Base-by-base conservation (phyloP, 2,113 vertebrate species). In the Hypocryptadius cinnamomeus region DNA sequence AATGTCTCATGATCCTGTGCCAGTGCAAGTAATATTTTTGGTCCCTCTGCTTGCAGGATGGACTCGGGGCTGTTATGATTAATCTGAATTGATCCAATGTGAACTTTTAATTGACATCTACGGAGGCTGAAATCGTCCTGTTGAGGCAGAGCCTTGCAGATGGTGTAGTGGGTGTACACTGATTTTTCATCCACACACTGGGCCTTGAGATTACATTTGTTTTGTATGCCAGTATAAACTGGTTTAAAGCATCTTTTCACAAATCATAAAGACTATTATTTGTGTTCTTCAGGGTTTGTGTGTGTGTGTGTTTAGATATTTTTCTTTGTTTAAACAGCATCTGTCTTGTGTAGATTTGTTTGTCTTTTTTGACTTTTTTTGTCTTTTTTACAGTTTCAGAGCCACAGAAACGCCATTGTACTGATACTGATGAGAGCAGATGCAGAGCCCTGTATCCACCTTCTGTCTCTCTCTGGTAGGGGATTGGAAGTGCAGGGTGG, bases 21-120 rank as follows among this genome's bases (percentile, higher is more conserved):
- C 6, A 0, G 19, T 33, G 35, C 1, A 1, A 35, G 24, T 19
- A 15, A 16, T 13, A 21, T 3, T 31, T 59, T 14, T 39, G 33
- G 28, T 22, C 35, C 4, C 7, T 70, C 37, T 40, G 23, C 48
- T 68, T 19, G 50, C 48, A 64, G 87, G 42, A 17, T 33, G 21
- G 60, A 1, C 66, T 35, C 10, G 18, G 13, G 51, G 18, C 65
- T 9, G 9, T 9, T 33, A 39, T 7, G 51, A 37, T 42, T 28
- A 21, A 25, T 21, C 33, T 3, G 6, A 24, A 6, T 25, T 47
- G 80, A 89, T 69, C 77, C 40, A 31, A 10, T 1, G 0, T 31
- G 74, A 70, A 13, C 65, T 94, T 79, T 14, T n/a, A 19, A 8
- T 17, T 50, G 40, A 35, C 3, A 3, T 60, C 82, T 42, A 2